Evolutionary conservation across 2,113 vertebrate genomes (phyloP).

Genomic region (Psittacus erithacus): DNA sequence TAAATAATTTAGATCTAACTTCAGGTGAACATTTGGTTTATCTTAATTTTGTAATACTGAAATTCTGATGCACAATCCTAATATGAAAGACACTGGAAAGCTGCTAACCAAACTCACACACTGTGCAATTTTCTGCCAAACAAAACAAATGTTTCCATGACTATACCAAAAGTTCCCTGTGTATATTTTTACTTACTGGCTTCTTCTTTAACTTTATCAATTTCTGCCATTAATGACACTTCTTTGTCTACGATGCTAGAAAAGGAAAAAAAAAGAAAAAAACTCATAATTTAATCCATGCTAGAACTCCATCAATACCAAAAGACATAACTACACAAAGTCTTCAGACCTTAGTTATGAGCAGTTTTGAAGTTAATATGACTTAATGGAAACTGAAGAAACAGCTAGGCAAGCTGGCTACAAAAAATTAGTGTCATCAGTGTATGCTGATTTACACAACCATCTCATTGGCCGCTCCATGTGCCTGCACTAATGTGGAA

Average conservation of each 20-base stretch:
- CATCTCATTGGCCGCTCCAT: neutral
- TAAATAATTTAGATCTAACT: neutral
- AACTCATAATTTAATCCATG: constrained; percentile 22
- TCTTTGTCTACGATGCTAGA: constrained; percentile 84
- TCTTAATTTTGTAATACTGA: neutral
- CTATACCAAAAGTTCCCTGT: neutral
- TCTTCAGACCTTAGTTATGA: neutral
- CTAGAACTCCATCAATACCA: neutral
- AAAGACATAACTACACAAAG: neutral
- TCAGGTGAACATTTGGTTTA: neutral
- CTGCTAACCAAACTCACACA: neutral
- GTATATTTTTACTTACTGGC: constrained; percentile 78
- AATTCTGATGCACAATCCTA: neutral
- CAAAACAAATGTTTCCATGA: neutral
- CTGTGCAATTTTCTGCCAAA: neutral
- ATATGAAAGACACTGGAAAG: neutral
- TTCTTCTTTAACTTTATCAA: constrained; percentile 86
- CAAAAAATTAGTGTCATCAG: neutral
- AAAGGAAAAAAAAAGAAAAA: neutral
- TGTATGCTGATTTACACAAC: neutral
- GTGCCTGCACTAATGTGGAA: neutral
- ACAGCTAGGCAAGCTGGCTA: neutral
- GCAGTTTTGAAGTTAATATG: neutral
- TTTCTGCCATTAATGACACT: constrained; percentile 82
- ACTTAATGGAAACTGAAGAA: neutral